Base-by-base conservation (phyloP, 2,888 invertebrate species). In the Rhingia rostrata region DNA sequence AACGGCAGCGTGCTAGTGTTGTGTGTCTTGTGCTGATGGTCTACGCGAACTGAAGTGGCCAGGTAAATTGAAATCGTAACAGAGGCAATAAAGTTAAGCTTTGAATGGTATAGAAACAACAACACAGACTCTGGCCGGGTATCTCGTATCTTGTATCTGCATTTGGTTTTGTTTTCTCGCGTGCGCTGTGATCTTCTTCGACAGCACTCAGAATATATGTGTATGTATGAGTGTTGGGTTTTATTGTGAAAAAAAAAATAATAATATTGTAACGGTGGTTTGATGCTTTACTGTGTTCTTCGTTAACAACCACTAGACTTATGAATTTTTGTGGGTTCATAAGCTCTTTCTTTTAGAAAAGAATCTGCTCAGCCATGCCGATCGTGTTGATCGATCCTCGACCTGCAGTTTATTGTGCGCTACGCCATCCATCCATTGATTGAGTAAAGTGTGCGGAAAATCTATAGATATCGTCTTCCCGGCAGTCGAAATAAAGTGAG, bases 21-120 rank as follows among this genome's bases (percentile, higher is more conserved):
- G 80, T 84, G 64, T 35, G 75, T 63, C 64, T 70, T 49, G 47
- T 37, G 35, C 84, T 64, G 80, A 84, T 80, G 84, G 80, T 84
- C 84, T 84, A 75, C 61, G 74, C 67, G 74, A 80, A 84, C 84
- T 84, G 74, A 84, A 69, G 79, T 70, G 80, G 84, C 74, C 70
- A 66, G 37, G 84, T 70, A 70, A 84, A 84, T 80, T 75, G 74
- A 75, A 84, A 80, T 84, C 64, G 70, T 84, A 84, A 80, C 84
- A 84, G 69, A 80, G 84, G 84, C 43, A 75, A 84, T 80, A 84
- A 84, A 80, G 70, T 69, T 53, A 74, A 80, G 66, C 74, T 84
- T 72, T 58, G 63, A 37, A 22, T 30, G 30, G 51, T n/a, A 39
- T 12, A 51, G 58, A 22, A 33, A 22, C 4, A 60, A 10, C 9